Conservation (phyloP, 2,797 vertebrate species). For the Phoeniculus purpureus region DNA sequence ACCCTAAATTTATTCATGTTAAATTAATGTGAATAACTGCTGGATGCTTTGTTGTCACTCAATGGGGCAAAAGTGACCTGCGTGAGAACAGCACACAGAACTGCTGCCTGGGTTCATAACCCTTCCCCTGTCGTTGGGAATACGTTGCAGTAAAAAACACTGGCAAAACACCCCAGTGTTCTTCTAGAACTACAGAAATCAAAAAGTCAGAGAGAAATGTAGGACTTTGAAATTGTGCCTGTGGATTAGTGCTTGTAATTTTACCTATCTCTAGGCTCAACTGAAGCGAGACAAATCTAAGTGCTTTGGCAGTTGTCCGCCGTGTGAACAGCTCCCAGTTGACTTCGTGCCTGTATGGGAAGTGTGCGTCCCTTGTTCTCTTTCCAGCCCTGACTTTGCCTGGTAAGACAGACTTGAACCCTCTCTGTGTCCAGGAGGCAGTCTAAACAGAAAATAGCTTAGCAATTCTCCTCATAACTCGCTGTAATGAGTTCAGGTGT, state of each 20-base stretch:
- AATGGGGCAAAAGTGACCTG: neutral
- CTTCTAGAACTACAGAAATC: neutral
- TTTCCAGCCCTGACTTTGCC: fast-evolving
- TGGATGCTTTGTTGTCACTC: neutral
- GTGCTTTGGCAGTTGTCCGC: neutral
- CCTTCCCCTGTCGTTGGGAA: neutral
- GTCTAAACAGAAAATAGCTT: neutral
- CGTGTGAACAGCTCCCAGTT: neutral
- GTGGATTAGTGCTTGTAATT: neutral
- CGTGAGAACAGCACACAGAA: neutral
- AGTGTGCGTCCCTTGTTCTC: neutral
- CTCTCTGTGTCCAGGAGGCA: neutral
- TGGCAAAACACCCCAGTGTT: neutral
- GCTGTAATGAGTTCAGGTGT: neutral
- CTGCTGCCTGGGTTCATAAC: neutral
- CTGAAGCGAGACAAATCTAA: neutral
- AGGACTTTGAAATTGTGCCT: neutral
- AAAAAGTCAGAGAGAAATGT: neutral
- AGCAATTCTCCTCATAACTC: neutral
- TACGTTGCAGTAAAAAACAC: neutral
- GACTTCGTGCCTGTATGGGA: neutral
- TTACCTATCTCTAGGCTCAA: neutral
- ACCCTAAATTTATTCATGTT: neutral
- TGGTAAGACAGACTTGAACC: neutral
- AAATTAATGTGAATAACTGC: neutral